A percentile compares a stretch with the other conserved stretches of the same genome.
Conservation (phyloP, 2,113 vertebrate species). For the Callionymus lyra region DNA sequence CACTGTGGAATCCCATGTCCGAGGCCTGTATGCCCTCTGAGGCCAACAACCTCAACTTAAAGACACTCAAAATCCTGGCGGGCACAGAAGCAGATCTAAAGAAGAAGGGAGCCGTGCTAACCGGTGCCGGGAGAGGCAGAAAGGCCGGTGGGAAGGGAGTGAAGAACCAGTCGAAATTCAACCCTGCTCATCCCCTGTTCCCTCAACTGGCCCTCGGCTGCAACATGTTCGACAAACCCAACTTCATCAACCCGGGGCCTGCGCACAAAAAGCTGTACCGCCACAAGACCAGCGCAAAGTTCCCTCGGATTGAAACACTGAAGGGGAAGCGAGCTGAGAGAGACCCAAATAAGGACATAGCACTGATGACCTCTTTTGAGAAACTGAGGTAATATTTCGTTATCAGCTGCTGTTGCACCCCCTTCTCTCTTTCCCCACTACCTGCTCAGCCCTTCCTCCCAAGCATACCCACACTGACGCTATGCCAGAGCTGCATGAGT, state of each 20-base stretch:
- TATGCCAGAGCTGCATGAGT: conserved; percentile 93
- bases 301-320: conserved; percentile 90
- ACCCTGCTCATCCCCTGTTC: conserved; percentile 71
- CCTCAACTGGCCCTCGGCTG: conserved; percentile 76
- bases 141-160: conserved; percentile 81
- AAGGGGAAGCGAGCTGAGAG: conserved; percentile 88
- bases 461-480: conserved; percentile 69
- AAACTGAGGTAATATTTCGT: conserved; percentile 99
- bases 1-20: conserved; percentile 85
- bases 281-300: conserved; percentile 97
- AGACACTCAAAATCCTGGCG: conserved; percentile 96
- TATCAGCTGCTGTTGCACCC: conserved; percentile 83
- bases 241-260: conserved; percentile 88
- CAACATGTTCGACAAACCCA: conserved; percentile 91
- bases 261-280: conserved; percentile 99
- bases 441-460: conserved; percentile 58
- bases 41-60: conserved; percentile 93
- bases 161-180: conserved; percentile 82
- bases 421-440: conserved; percentile 44
- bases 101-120: conserved; percentile 76
- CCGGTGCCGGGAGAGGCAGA: conserved; percentile 75
- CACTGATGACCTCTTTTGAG: conserved; percentile 94
- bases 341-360: conserved; percentile 89
- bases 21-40: conserved; percentile 84
- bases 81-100: conserved; percentile 89